phyloP scores from a whole-genome alignment of 1,140 invertebrate species.

The Bradynema listronoti region DNA sequence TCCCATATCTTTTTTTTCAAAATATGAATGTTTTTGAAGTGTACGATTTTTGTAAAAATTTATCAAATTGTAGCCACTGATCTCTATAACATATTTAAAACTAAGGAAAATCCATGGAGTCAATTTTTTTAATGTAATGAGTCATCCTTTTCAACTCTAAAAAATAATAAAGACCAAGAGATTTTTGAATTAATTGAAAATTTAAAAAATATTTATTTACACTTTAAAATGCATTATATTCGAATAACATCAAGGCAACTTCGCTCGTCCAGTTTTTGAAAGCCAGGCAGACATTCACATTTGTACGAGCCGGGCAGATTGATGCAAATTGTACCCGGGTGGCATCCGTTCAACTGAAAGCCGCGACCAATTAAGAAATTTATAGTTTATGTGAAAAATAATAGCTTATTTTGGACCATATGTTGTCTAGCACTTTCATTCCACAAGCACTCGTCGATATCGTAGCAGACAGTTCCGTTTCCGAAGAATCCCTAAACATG shows the following conservation, averaged over 20 bases:
- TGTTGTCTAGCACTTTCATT: constrained; percentile 39
- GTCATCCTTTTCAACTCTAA: too few relatives aligned
- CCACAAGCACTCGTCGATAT: constrained; percentile 49
- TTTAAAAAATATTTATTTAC: too few relatives aligned
- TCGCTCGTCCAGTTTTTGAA: constrained; percentile 38
- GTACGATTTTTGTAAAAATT: too few relatives aligned
- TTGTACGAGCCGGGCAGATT: constrained; percentile 49
- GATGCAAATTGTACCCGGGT: constrained; percentile 43
- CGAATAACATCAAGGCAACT: constrained; percentile 48
- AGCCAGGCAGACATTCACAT: constrained; percentile 49
- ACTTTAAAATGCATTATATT: constrained; percentile 21
- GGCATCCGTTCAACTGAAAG: constrained; percentile 46
- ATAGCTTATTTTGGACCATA: constrained; percentile 17
- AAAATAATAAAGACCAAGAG: too few relatives aligned
- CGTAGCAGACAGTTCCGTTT: constrained; percentile 45
- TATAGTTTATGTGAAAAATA: too few relatives aligned
- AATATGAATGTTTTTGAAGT: too few relatives aligned
- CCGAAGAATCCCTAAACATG: constrained; percentile 45
- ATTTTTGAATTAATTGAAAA: too few relatives aligned
- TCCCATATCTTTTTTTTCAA: too few relatives aligned
- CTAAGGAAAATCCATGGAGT: too few relatives aligned
- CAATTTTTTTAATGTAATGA: too few relatives aligned
- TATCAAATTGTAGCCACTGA: too few relatives aligned
- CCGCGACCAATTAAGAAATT: constrained; percentile 8
- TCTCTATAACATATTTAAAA: too few relatives aligned